Conservation (phyloP, 2,113 vertebrate genomes). For the Corvus cornix region DNA sequence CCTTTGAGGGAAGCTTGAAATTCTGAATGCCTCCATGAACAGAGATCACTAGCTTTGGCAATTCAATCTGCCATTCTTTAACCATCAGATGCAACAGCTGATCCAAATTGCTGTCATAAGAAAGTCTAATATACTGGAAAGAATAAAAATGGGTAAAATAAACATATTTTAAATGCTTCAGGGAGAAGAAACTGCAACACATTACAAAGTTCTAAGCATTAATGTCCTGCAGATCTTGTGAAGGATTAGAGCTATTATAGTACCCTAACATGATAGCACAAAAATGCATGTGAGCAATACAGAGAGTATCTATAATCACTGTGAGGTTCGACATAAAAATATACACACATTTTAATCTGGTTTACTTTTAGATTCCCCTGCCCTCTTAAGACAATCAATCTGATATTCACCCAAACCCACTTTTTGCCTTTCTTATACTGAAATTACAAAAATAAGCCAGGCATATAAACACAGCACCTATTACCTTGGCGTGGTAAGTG, state of each 20-base stretch:
- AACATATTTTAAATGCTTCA: not conserved
- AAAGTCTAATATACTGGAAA: conserved; percentile 87
- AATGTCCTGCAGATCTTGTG: not conserved
- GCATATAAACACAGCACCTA: not conserved
- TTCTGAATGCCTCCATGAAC: conserved; percentile 90
- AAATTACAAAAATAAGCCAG: not conserved
- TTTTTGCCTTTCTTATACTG: not conserved
- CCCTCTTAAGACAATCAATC: not conserved
- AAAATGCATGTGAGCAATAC: not conserved
- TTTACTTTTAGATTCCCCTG: not conserved
- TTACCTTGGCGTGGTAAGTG: conserved; percentile 88
- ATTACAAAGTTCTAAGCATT: not conserved
- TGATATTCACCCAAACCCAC: not conserved
- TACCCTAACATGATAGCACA: not conserved
- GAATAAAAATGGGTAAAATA: not conserved
- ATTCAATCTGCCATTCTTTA: conserved; percentile 94
- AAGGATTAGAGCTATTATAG: not conserved
- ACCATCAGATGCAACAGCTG: conserved; percentile 88
- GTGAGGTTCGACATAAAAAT: not conserved
- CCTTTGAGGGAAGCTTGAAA: conserved; percentile 84
- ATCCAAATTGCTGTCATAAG: conserved; percentile 86
- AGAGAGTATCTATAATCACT: rapidly evolving
- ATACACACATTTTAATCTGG: not conserved
- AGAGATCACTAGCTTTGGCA: conserved; percentile 91
- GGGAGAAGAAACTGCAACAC: not conserved